Base-by-base conservation (phyloP, 2,797 vertebrate species). In the Sardinella longiceps region DNA sequence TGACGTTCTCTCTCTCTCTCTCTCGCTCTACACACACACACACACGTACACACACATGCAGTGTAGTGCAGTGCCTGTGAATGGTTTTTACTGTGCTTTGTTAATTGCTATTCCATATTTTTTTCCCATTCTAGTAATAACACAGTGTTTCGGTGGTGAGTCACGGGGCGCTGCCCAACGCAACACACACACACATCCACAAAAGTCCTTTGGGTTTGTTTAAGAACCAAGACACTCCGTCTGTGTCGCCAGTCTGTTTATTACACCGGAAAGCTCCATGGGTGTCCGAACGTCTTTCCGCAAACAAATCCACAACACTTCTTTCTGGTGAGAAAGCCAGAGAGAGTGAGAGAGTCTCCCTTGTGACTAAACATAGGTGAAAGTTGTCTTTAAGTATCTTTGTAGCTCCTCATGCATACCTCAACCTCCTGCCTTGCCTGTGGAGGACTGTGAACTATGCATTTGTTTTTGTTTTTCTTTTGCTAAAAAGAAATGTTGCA, bases 71-170 rank as follows among this genome's bases (percentile, higher is more conserved):
- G 51, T 84, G 80, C 81, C 48, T 77, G 81, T 33, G 56, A 81
- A 56, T 9, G 80, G 25, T 70, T 81, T 86, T 84, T 80, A 80
- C 53, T 48, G 25, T 85, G 53, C 14, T 46, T 81, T 48, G 25
- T 83, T 89, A 87, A 89, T 88, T 90, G 83, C 82, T 83, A 81
- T 89, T 86, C 86, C 80, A 87, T 83, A 80, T 87, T 86, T 81
- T 87, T 82, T 81, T 43, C 5, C 39, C 37, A 23, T 23, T 6
- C 84, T 84, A 84, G 58, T 81, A 84, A 83, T 83, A 53, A 83
- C 53, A 18, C 82, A 58, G 77, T 74, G 82, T 63, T 83, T 80
- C 84, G 23, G 81, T 45, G 37, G 63, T 85, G 63, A 88, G 85
- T 90, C 88, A 84, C 84, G 45, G 85, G 83, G 80, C 81, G 43